These are phyloP conservation scores for Ailuropoda melanoleuca DNA, from an alignment of 2,113 vertebrate genomes.

Conservation along the genomic window DNA sequence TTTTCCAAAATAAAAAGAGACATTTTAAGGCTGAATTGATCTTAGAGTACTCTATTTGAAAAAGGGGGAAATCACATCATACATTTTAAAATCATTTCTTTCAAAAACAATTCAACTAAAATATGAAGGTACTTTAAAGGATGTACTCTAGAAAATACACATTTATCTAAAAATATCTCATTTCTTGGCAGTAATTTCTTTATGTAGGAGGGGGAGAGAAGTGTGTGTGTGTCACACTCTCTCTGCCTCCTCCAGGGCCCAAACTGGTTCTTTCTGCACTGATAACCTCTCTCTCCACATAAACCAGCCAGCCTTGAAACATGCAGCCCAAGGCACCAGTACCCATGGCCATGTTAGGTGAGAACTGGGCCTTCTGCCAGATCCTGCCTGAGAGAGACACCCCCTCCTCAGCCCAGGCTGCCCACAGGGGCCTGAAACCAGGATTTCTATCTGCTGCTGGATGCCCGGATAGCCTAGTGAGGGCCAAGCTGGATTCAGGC, in stretches of 20 bases:
- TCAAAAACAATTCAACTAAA: slow-evolving; percentile 29
- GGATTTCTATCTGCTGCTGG: background rate
- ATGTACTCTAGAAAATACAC: slow-evolving; percentile 27
- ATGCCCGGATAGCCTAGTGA: background rate
- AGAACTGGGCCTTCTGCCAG: background rate
- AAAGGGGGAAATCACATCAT: slow-evolving; percentile 15
- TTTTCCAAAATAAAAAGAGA: background rate
- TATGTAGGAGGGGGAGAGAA: background rate
- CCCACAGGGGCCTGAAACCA: background rate
- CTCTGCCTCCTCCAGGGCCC: background rate
- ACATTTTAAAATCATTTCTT: slow-evolving; percentile 47
- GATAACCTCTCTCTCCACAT: background rate
- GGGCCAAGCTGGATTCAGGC: background rate
- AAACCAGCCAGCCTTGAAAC: background rate
- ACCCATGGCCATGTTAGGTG: background rate
- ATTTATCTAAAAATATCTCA: slow-evolving; percentile 56
- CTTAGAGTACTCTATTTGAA: slow-evolving; percentile 18
- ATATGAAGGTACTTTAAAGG: background rate
- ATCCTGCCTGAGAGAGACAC: background rate
- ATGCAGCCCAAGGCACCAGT: background rate
- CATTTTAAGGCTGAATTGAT: slow-evolving; percentile 35
- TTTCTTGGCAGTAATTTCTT: slow-evolving; percentile 28
- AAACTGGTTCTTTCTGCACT: background rate
- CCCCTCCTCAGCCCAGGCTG: too few relatives aligned
- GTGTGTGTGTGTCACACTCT: background rate